Base-by-base conservation (phyloP, 2,113 vertebrate species). In the Anseranas semipalmata region DNA sequence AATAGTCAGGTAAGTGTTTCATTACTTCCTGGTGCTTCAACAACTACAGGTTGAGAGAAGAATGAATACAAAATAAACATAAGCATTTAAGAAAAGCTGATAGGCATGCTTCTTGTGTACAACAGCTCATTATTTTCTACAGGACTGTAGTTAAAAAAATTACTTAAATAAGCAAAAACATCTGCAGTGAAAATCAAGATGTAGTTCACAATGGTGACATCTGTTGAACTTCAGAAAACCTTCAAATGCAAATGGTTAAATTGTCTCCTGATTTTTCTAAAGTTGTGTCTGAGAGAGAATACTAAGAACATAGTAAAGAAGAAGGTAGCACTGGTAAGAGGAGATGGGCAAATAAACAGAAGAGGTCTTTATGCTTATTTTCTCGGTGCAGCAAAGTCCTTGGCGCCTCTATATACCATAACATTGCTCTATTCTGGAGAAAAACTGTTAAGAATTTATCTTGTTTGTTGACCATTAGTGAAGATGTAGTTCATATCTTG, bases 1-100 rank as follows among this genome's bases (percentile, higher is more conserved):
- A 99, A 99, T 94, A 99, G 98, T 94, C 99, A 99, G 98, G 99
- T 99, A 97, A 98, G 97, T 20, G 80, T 77, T 94, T 90, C 24
- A 20, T 46, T 97, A 70, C 10, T 75, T 89, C 8, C 25, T 43
- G 22, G 15, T 76, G 28, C n/a, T 60, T 89, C 6, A 58, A 4
- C 13, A 68, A 2, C 18, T 73, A 1, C 52, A 6, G 10, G 78
- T 68, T 37, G 35, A 50, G 43, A 79, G 45, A n/a, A 24, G 22
- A 70, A 12, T 78, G 65, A 79, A 91, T 76, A 33, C 24, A 41
- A 62, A 94, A 70, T 58, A 50, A 41, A 62, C 30, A 12, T 7
- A 59, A 24, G 7, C 53, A 37, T 55, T 94, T 48, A 45, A 65
- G 35, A 58, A 30, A 75, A 90, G 7, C 25, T 2, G 1, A 2